These are phyloP conservation scores for Proales similis DNA, from an alignment of 1,140 invertebrate genomes.

Conservation along the genomic window DNA sequence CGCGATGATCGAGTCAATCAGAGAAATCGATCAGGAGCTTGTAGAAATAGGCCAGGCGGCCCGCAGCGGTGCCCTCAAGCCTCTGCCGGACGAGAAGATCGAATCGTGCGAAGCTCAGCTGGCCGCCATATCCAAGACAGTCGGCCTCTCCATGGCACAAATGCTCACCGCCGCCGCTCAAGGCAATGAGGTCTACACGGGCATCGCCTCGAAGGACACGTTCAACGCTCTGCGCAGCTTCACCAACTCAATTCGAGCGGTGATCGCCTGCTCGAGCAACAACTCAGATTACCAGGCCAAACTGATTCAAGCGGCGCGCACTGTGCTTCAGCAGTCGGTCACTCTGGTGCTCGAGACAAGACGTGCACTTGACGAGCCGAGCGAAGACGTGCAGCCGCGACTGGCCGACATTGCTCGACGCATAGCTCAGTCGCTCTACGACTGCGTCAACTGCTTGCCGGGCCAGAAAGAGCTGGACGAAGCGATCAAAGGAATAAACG, in stretches of 20 bases:
- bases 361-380: slow-evolving; percentile 60
- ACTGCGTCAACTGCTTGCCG: slow-evolving; percentile 69
- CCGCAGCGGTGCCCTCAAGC: slow-evolving; percentile 62
- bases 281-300: slow-evolving; percentile 59
- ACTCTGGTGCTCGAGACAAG: slow-evolving; percentile 70
- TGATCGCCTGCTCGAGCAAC: slow-evolving; percentile 61
- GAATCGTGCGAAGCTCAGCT: slow-evolving; percentile 69
- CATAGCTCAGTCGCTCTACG: slow-evolving; percentile 55
- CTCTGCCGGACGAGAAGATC: slow-evolving; percentile 76
- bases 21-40: slow-evolving; percentile 70
- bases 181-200: slow-evolving; percentile 73
- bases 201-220: slow-evolving; percentile 64
- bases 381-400: slow-evolving; percentile 58
- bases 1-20: slow-evolving; percentile 70
- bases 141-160: slow-evolving; percentile 66
- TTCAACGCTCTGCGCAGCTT: slow-evolving; percentile 64
- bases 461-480: slow-evolving; percentile 80
- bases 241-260: slow-evolving; percentile 64
- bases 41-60: slow-evolving; percentile 70
- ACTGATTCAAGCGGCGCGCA: slow-evolving; percentile 59
- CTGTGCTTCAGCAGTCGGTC: slow-evolving; percentile 69
- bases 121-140: slow-evolving; percentile 62
- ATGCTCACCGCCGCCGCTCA: slow-evolving; percentile 70
- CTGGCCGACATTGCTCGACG: slow-evolving; percentile 50
- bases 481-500: slow-evolving; percentile 68